Conservation (phyloP, 2,113 vertebrate genomes). For the Madoqua kirkii region DNA sequence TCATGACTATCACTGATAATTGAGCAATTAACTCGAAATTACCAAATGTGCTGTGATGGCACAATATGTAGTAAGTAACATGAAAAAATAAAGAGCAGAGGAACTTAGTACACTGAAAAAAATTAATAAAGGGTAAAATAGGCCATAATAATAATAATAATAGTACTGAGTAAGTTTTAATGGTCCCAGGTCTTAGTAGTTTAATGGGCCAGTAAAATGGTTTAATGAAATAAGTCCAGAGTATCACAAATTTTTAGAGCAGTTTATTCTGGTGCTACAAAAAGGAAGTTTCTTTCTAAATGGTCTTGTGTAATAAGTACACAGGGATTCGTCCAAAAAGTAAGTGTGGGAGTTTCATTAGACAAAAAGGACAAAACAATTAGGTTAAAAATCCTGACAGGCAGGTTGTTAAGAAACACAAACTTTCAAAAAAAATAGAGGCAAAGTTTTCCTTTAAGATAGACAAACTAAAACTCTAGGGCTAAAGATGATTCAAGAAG, state of each 20-base stretch:
- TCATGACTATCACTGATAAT: conserved; percentile 87
- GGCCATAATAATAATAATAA: conserved; percentile 81
- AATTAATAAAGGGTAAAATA: conserved; percentile 82
- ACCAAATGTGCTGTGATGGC: conserved; percentile 85
- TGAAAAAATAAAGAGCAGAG: conserved; percentile 84
- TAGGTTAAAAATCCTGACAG: conserved; percentile 66
- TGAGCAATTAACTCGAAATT: conserved; percentile 87
- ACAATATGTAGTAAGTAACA: conserved; percentile 83
- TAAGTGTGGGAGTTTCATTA: conserved; percentile 71
- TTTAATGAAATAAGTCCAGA: conserved; percentile 81
- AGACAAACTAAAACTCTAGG: conserved; percentile 14
- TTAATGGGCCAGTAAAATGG: conserved; percentile 79
- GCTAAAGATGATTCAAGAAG: conserved; percentile 22
- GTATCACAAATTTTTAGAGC: conserved; percentile 79
- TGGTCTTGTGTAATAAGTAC: conserved; percentile 73
- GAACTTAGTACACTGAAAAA: conserved; percentile 78
- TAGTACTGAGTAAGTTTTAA: conserved; percentile 82
- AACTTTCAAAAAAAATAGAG: conserved; percentile 42
- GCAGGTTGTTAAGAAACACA: conserved; percentile 66
- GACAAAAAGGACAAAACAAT: conserved; percentile 74
- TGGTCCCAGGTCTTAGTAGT: conserved; percentile 80
- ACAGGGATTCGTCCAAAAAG: conserved; percentile 61
- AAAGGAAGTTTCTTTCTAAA: conserved; percentile 76
- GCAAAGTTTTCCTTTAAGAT: conserved; percentile 38
- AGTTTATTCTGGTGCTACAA: conserved; percentile 75